Conservation (phyloP, 2,113 vertebrate genomes). For the Pituophis catenifer region DNA sequence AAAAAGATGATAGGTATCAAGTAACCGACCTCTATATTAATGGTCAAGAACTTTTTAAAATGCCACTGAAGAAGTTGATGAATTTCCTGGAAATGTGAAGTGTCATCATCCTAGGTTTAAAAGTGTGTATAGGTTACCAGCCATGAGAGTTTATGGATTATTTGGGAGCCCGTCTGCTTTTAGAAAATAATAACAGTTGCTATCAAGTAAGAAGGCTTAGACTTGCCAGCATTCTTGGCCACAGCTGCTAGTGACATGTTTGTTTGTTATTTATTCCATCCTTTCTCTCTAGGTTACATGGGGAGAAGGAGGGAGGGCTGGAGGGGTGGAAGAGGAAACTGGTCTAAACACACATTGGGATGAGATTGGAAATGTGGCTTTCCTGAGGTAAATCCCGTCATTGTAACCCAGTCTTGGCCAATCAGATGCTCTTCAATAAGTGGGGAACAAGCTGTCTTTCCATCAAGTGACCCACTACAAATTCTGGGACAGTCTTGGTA, state of each 20-base stretch:
- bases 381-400: not conserved
- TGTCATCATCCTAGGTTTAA: not conserved
- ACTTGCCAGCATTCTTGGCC: not conserved
- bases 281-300: not conserved
- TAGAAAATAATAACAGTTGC: not conserved
- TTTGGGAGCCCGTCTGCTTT: not conserved
- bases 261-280: not conserved
- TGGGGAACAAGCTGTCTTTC: not conserved
- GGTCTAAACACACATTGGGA: not conserved
- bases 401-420: not conserved
- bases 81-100: slow-evolving; percentile 42
- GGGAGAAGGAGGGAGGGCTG: not conserved
- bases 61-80: slow-evolving; percentile 48
- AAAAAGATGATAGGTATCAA: not conserved
- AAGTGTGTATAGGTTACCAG: not conserved
- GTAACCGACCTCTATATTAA: slow-evolving; percentile 7
- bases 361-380: not conserved
- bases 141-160: not conserved
- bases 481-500: not conserved
- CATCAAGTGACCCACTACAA: not conserved
- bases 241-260: not conserved
- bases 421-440: not conserved
- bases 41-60: slow-evolving; percentile 33
- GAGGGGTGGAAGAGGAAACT: not conserved
- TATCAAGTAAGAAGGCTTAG: not conserved